Conservation (phyloP, 2,113 vertebrate species). For the Corythaixoides concolor region DNA sequence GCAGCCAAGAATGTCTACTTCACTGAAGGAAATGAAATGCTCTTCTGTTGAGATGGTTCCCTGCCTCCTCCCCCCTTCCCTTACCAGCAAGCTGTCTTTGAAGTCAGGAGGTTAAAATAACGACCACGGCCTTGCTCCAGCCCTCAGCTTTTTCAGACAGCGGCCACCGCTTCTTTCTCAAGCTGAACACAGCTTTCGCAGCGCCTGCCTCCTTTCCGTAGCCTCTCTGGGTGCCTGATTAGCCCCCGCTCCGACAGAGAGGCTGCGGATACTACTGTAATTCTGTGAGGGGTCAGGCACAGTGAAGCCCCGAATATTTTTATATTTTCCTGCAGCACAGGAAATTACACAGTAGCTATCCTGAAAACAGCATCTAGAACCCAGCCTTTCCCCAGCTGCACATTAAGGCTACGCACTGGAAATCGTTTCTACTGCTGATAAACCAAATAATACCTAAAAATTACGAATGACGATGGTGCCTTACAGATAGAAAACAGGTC, state of each 20-base stretch:
- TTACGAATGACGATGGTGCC: not conserved
- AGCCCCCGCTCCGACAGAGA: not conserved
- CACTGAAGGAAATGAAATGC: constrained; percentile 82
- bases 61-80: constrained; percentile 41
- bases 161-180: constrained; percentile 62
- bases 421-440: not conserved
- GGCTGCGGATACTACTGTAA: not conserved
- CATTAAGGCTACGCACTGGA: not conserved
- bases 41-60: constrained; percentile 80
- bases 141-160: constrained; percentile 65
- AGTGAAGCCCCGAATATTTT: not conserved
- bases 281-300: not conserved
- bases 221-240: not conserved
- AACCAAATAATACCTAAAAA: constrained; percentile 18
- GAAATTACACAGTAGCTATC: not conserved
- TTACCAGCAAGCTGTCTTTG: constrained; percentile 71
- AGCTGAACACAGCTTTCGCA: not conserved
- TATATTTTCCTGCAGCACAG: not conserved
- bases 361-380: not conserved
- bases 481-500: constrained; percentile 74
- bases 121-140: constrained; percentile 64
- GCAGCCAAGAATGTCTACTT: constrained; percentile 79
- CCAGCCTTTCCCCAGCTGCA: not conserved
- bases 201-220: not conserved
- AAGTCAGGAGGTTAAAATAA: constrained; percentile 89